phyloP scores from a whole-genome alignment of 2,888 invertebrate genomes.

The Caenorhabditis uteleia region DNA sequence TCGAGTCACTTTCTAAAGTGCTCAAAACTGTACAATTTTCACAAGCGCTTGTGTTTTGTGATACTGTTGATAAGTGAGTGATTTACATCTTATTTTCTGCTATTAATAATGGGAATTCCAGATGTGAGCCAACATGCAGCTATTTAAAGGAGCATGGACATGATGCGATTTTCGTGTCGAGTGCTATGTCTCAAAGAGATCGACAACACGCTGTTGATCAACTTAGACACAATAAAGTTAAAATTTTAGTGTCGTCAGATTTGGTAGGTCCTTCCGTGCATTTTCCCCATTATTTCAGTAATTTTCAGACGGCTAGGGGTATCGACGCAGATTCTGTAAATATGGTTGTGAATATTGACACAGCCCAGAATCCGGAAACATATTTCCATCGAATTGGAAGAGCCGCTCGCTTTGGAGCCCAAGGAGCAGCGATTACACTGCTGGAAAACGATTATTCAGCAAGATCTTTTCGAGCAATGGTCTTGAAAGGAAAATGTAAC shows the following conservation, averaged over 20 bases:
- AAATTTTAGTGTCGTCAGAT: slow-evolving; percentile 87
- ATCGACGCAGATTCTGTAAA: slow-evolving; percentile 92
- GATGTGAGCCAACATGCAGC: slow-evolving; percentile 82
- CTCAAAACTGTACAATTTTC: slow-evolving; percentile 81
- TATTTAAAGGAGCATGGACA: slow-evolving; percentile 80
- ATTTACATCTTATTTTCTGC: not conserved
- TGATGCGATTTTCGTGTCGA: slow-evolving; percentile 81
- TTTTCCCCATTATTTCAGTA: too few relatives aligned
- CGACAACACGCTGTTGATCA: slow-evolving; percentile 81
- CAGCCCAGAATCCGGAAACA: slow-evolving; percentile 81
- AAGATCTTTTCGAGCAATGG: slow-evolving; percentile 27
- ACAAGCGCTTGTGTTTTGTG: slow-evolving; percentile 90
- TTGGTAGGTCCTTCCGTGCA: slow-evolving; percentile 68
- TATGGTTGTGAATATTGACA: slow-evolving; percentile 88
- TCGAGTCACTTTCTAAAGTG: slow-evolving; percentile 72
- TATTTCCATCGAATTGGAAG: slow-evolving; percentile 94
- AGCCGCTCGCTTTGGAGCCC: slow-evolving; percentile 84
- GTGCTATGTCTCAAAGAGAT: slow-evolving; percentile 81
- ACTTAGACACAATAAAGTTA: slow-evolving; percentile 82
- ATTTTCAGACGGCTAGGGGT: slow-evolving; percentile 82
- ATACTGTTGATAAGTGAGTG: slow-evolving; percentile 79
- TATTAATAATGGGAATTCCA: slow-evolving; percentile 65
- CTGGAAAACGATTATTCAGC: slow-evolving; percentile 27
- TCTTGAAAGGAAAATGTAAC: slow-evolving; percentile 13
- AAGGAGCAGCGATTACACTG: slow-evolving; percentile 57